Evolutionary conservation across 2,888 invertebrate genomes (phyloP), one percentile per base, ranked within the genome.

Genomic region (Ctenicera cuprea): DNA sequence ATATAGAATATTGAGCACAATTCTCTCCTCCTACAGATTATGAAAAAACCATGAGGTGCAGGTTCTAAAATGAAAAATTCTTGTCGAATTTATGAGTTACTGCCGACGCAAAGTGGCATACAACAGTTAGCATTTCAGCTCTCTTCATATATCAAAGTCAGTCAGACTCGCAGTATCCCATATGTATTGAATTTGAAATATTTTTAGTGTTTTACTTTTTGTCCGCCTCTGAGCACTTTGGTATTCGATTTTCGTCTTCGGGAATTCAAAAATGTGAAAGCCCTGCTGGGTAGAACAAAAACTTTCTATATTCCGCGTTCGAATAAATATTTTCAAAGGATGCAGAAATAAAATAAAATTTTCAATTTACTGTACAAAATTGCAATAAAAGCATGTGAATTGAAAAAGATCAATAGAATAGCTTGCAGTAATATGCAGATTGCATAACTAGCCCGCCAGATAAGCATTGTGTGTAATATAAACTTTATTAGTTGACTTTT

Each of bases 131-230:
- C 59, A 64, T 64, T 66, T 69, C 69, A 41, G 59, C 68, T 54
- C 63, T 48, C 65, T 68, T 69, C 68, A 73, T 73, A 69, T 73
- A 64, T 73, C 73, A 73, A 73, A 73, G 73, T 73, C 73, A 65
- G 63, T 48, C 57, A 67, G 20, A 45, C 41, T 67, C 62, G n/a
- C n/a, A 26, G 66, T 73, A 73, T 65, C 62, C 37, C 62, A 57
- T 63, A 68, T 68, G 68, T 67, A 68, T 62, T 69, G 64, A 54
- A 63, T 70, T 69, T 69, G 38, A 50, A 61, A 70, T 70, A 65
- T 57, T 73, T 73, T 69, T 65, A 61, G 30, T 61, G 61, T 43
- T 69, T 26, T 63, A 61, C 37, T 64, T 62, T 64, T 63, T 73
- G 22, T 64, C 54, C 30, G 38, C 33, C 12, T 22, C 30, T 26